Evolutionary conservation across 2,797 vertebrate species (phyloP).

Genomic region (Lepilemur septentrionalis): DNA sequence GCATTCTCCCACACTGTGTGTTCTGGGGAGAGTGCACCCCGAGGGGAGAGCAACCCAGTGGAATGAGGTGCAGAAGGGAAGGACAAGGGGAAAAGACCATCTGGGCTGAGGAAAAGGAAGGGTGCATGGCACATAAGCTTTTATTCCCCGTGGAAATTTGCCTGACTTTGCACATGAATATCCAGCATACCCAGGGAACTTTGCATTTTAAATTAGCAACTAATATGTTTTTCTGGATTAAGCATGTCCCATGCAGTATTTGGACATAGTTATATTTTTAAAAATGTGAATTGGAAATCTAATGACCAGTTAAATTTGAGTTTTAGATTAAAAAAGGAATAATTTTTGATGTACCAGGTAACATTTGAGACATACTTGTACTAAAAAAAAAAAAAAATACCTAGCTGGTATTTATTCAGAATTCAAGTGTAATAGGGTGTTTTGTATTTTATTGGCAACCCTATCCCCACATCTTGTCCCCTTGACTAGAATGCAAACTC

Average conservation of each 20-base stretch:
- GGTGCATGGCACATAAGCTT: rapidly evolving
- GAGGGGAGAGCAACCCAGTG: rapidly evolving
- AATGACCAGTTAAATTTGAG: not conserved
- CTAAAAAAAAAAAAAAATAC: not conserved
- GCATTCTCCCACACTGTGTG: too few relatives aligned
- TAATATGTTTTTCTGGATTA: not conserved
- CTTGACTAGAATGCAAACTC: not conserved
- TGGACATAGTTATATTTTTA: not conserved
- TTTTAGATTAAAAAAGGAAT: not conserved
- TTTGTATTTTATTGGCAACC: not conserved
- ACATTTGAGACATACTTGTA: not conserved
- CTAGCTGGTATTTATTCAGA: not conserved
- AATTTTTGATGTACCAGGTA: not conserved
- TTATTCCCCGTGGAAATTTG: rapidly evolving
- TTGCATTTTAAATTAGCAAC: not conserved
- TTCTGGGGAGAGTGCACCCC: not conserved
- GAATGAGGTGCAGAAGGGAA: not conserved
- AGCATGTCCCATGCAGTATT: not conserved
- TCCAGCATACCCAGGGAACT: not conserved
- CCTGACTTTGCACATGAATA: not conserved
- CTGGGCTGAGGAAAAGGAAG: not conserved
- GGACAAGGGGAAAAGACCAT: not conserved
- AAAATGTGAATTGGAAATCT: not conserved
- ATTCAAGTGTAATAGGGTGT: not conserved
- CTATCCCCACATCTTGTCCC: too few relatives aligned